phyloP scores from a whole-genome alignment of 2,113 vertebrate species.

The Sander vitreus region DNA sequence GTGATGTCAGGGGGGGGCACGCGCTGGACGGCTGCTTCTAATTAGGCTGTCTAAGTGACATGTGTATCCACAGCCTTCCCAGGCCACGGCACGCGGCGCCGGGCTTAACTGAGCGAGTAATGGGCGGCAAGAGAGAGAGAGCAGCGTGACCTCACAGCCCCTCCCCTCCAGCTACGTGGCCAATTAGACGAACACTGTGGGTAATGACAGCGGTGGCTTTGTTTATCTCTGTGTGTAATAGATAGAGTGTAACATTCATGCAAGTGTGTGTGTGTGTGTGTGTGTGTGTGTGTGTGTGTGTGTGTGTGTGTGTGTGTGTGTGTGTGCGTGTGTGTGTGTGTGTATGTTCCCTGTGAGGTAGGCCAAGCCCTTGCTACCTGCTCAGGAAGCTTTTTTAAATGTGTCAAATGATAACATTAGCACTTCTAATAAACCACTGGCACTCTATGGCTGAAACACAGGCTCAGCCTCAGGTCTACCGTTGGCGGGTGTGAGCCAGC shows the following conservation, averaged over 20 bases:
- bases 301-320: conserved; percentile 12
- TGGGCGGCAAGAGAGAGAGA: conserved; percentile 47
- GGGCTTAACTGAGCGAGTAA: conserved; percentile 71
- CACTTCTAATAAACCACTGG: conserved; percentile 49
- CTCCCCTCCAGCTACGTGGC: conserved; percentile 46
- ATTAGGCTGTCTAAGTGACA: conserved; percentile 72
- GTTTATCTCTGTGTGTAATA: conserved; percentile 43
- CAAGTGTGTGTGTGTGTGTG: neutral
- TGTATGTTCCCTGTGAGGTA: conserved; percentile 8
- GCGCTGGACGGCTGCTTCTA: conserved; percentile 51
- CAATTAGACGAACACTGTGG: conserved; percentile 62
- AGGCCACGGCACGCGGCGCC: conserved; percentile 17
- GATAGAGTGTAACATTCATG: conserved; percentile 8
- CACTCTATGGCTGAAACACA: conserved; percentile 27
- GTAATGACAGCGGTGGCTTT: conserved; percentile 47
- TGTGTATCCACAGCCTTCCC: conserved; percentile 53
- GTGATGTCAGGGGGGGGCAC: conserved; percentile 40
- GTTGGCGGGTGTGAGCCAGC: conserved; percentile 35
- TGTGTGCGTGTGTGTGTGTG: neutral
- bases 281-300: neutral
- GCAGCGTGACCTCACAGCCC: conserved; percentile 58
- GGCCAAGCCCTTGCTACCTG: conserved; percentile 54
- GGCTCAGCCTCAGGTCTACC: conserved; percentile 23
- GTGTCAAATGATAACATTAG: conserved; percentile 66
- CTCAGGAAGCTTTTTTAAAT: conserved; percentile 43